phyloP scores from a whole-genome alignment of 2,888 invertebrate genomes.

The Pseudanteris insignis region DNA sequence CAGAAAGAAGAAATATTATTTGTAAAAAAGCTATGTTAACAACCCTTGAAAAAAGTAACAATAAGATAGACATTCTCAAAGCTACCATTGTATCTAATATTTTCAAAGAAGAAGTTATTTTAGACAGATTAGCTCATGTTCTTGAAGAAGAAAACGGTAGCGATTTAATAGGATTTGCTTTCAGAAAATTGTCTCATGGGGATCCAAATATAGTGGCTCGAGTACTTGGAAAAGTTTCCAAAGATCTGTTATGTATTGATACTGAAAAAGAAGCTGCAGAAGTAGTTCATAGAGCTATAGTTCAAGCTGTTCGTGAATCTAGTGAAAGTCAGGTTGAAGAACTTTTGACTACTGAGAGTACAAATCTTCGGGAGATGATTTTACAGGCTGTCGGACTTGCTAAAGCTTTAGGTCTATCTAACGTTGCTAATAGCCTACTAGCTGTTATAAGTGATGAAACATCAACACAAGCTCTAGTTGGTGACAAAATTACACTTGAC shows the following conservation, averaged over 20 bases:
- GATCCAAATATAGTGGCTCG: slow-evolving; percentile 72
- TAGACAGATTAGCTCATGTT: slow-evolving; percentile 73
- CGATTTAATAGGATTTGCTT: slow-evolving; percentile 73
- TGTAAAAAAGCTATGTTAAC: slow-evolving; percentile 56
- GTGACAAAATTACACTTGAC: slow-evolving; percentile 72
- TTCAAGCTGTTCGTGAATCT: slow-evolving; percentile 72
- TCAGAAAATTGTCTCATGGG: slow-evolving; percentile 73
- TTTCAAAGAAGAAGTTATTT: slow-evolving; percentile 70
- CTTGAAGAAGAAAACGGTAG: slow-evolving; percentile 68
- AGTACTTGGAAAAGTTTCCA: slow-evolving; percentile 72
- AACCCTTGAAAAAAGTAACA: slow-evolving; percentile 58
- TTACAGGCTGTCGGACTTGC: slow-evolving; percentile 77
- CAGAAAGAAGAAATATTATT: slow-evolving; percentile 56
- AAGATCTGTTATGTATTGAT: slow-evolving; percentile 71
- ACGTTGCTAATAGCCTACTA: slow-evolving; percentile 71
- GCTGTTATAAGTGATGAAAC: slow-evolving; percentile 70
- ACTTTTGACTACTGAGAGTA: slow-evolving; percentile 68
- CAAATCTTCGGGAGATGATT: slow-evolving; percentile 67
- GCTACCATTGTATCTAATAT: slow-evolving; percentile 69
- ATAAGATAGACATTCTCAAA: slow-evolving; percentile 73
- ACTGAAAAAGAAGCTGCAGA: slow-evolving; percentile 75
- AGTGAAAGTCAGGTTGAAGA: slow-evolving; percentile 71
- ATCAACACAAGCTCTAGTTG: slow-evolving; percentile 69
- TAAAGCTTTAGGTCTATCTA: slow-evolving; percentile 74
- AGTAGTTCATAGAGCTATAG: slow-evolving; percentile 75